These are phyloP conservation scores for Drosophila eohydei DNA, from an alignment of 2,888 invertebrate genomes.

Conservation along the genomic window DNA sequence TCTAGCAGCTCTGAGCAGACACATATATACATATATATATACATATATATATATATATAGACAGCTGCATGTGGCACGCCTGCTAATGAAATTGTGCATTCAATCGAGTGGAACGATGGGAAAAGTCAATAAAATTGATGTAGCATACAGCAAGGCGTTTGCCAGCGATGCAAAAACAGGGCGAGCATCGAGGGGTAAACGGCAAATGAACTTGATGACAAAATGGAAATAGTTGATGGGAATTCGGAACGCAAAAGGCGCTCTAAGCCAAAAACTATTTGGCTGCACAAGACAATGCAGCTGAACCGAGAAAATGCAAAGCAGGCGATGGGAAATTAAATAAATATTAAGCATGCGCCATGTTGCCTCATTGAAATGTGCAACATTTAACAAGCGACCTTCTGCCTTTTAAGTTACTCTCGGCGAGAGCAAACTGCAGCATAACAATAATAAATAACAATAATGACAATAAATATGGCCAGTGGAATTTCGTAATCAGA, in stretches of 20 bases:
- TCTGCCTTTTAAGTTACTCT: background rate
- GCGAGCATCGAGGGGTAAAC: background rate
- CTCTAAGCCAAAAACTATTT: slow-evolving; percentile 52
- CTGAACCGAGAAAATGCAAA: slow-evolving; percentile 32
- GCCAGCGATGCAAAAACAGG: slow-evolving; percentile 36
- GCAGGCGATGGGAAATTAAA: slow-evolving; percentile 46
- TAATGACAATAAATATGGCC: slow-evolving; percentile 11
- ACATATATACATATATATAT: background rate
- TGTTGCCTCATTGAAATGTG: slow-evolving; percentile 21
- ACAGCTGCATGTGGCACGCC: slow-evolving; percentile 77
- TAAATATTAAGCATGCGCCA: slow-evolving; percentile 61
- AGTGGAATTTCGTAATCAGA: slow-evolving; percentile 14
- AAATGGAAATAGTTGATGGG: slow-evolving; percentile 74
- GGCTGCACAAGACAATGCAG: slow-evolving; percentile 32
- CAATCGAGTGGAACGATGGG: slow-evolving; percentile 84
- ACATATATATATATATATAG: slow-evolving; percentile 15
- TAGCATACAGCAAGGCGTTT: slow-evolving; percentile 59
- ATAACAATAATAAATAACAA: slow-evolving; percentile 1
- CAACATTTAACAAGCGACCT: background rate
- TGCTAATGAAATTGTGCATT: slow-evolving; percentile 84
- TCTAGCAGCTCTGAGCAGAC: background rate
- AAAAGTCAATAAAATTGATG: slow-evolving; percentile 84
- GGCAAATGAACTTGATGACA: slow-evolving; percentile 76
- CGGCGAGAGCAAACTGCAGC: background rate
- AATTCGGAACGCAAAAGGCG: slow-evolving; percentile 60